phyloP scores from a whole-genome alignment of 2,797 vertebrate genomes.

The Limosa lapponica region DNA sequence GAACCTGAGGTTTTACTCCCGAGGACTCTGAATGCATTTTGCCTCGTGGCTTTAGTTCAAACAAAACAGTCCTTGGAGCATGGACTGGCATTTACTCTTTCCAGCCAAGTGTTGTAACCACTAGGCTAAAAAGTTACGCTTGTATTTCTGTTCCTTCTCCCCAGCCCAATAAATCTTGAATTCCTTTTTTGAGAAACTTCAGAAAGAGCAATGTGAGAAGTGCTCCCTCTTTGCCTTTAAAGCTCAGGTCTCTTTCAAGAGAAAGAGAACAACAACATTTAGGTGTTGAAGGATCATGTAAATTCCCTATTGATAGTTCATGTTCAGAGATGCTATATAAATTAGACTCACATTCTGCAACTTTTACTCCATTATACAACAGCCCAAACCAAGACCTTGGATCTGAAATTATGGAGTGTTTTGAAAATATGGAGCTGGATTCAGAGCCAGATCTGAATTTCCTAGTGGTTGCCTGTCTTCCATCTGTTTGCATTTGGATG shows the following conservation, averaged over 20 bases:
- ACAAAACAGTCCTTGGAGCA: background rate
- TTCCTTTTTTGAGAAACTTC: background rate
- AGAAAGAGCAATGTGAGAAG: background rate
- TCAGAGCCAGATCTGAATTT: slow-evolving; percentile 39
- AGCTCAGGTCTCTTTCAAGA: background rate
- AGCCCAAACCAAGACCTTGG: background rate
- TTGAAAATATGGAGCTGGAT: slow-evolving; percentile 11
- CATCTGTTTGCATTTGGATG: slow-evolving; percentile 49
- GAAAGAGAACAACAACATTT: background rate
- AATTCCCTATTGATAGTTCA: background rate
- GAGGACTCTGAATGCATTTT: background rate
- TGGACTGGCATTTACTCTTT: background rate
- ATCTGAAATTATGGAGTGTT: background rate
- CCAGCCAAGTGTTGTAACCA: background rate
- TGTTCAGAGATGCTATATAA: background rate
- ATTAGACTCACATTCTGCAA: background rate
- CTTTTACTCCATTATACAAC: background rate
- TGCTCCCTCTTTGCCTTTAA: background rate
- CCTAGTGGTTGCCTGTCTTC: slow-evolving; percentile 13
- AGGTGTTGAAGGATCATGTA: background rate
- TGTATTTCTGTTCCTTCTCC: background rate
- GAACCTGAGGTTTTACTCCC: background rate
- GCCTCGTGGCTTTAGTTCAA: background rate
- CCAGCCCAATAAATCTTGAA: background rate
- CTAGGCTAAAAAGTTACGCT: background rate